A percentile compares a stretch with the other conserved stretches of the same genome.
These are phyloP conservation scores for Tachyglossus aculeatus DNA, from an alignment of 2,797 vertebrate species.

Conservation along the genomic window DNA sequence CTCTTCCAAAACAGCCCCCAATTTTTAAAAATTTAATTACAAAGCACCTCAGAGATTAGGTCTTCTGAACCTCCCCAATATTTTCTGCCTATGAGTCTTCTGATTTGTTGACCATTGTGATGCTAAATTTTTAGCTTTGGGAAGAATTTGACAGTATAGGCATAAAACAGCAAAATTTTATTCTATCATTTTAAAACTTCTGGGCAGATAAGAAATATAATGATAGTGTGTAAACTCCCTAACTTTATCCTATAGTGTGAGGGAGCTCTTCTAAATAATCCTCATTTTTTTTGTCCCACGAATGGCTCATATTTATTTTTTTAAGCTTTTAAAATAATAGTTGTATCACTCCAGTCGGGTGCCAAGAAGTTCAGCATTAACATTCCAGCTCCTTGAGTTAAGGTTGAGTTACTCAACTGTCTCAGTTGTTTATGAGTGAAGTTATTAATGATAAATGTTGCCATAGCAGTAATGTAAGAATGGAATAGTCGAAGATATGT, in stretches of 20 bases:
- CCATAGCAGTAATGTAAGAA: background rate
- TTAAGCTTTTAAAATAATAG: background rate
- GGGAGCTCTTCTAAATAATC: background rate
- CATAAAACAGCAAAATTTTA: background rate
- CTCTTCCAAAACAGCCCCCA: too few species aligned
- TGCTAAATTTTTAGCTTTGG: background rate
- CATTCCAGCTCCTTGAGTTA: background rate
- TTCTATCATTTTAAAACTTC: background rate
- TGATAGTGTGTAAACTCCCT: background rate
- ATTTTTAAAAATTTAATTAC: background rate
- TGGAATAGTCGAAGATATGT: background rate
- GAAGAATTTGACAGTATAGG: background rate
- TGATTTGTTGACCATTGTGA: background rate
- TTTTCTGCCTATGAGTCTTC: background rate
- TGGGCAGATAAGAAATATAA: constrained; percentile 4
- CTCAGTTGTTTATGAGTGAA: background rate
- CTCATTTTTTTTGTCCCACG: background rate
- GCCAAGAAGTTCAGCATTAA: constrained; percentile 1
- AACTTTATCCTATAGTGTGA: background rate
- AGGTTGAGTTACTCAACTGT: background rate
- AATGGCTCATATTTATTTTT: background rate
- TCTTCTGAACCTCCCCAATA: background rate
- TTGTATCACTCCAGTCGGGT: background rate
- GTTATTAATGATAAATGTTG: background rate
- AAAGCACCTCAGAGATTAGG: background rate